Base-by-base conservation (phyloP, 2,888 invertebrate genomes). In the Lepidochitona cinerea region DNA sequence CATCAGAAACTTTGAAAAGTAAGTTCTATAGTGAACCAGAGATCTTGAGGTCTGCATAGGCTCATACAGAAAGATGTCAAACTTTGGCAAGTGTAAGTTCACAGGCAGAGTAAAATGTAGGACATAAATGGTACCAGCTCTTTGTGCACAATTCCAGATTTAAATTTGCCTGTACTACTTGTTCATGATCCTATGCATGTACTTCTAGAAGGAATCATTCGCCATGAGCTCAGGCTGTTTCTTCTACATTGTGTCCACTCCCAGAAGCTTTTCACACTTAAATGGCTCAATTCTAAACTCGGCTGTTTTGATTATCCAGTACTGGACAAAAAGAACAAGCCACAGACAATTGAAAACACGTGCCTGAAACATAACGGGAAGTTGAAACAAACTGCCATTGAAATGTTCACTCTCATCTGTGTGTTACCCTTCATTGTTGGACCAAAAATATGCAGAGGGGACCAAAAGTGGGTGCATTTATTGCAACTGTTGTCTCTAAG, bases 21-120 rank as follows among this genome's bases (percentile, higher is more conserved):
- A 59, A 4, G 4, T 59, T 59, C 59, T 23, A 12, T 59, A 1
- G 29, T 32, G 59, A 59, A 29, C 12, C 23, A 23, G 14, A 29
- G 23, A 12, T 23, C 4, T 14, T 29, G 29, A 59, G 59, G 59
- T 23, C 18, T 29, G 18, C 18, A 23, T 14, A 23, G 14, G 59
- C 23, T 4, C 59, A 59, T 59, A 14, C 26, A 4, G 23, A 59
- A 26, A 23, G 59, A 23, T 59, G 26, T 59, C 14, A 23, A 23
- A 9, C 18, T 29, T 26, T 59, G 18, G 29, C 14, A 29, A 29
- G 12, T 29, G 1, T 59, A 26, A 29, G 29, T 59, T 14, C 18
- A 64, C 3, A 59, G 18, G 71, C 64, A 18, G 70, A 70, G 71
- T 37, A 65, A 33, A 7, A 2, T 37, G 64, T 71, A 65, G 71